These are phyloP conservation scores for Pao palembangensis DNA, from an alignment of 2,113 vertebrate genomes.

Conservation along the genomic window DNA sequence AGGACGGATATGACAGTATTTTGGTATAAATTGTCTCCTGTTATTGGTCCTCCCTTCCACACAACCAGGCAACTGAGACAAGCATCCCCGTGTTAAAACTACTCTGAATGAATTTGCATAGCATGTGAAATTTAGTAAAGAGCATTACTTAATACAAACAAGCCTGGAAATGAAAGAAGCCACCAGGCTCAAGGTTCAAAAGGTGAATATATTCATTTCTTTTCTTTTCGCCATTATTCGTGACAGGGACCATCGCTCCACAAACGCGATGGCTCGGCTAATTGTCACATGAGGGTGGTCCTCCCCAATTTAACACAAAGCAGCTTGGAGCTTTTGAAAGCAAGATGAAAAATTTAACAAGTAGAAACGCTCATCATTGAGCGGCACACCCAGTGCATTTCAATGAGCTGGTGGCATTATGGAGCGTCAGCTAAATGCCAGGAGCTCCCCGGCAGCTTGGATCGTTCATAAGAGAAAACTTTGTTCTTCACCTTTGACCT, in stretches of 20 bases:
- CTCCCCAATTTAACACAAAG: slow-evolving; percentile 26
- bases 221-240: background rate
- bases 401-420: slow-evolving; percentile 54
- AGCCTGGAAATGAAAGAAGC: slow-evolving; percentile 1
- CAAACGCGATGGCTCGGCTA: background rate
- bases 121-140: slow-evolving; percentile 8
- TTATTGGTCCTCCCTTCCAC: slow-evolving; percentile 5
- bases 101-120: slow-evolving; percentile 8
- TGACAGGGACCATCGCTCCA: background rate
- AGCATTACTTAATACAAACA: background rate
- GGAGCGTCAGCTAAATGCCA: slow-evolving; percentile 61
- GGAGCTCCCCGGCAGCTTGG: slow-evolving; percentile 42
- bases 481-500: no score
- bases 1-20: slow-evolving; percentile 1
- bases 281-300: slow-evolving; percentile 13
- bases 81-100: background rate
- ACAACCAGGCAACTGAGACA: slow-evolving; percentile 7
- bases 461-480: no score
- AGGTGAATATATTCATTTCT: background rate
- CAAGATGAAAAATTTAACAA: slow-evolving; percentile 68
- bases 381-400: slow-evolving; percentile 62
- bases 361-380: slow-evolving; percentile 52
- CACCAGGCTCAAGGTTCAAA: background rate
- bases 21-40: background rate
- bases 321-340: slow-evolving; percentile 54